Percentiles rank a stretch among this genome's conserved stretches.
Evolutionary conservation across 2,888 invertebrate genomes (phyloP).

Genomic region (Bombylius discolor): DNA sequence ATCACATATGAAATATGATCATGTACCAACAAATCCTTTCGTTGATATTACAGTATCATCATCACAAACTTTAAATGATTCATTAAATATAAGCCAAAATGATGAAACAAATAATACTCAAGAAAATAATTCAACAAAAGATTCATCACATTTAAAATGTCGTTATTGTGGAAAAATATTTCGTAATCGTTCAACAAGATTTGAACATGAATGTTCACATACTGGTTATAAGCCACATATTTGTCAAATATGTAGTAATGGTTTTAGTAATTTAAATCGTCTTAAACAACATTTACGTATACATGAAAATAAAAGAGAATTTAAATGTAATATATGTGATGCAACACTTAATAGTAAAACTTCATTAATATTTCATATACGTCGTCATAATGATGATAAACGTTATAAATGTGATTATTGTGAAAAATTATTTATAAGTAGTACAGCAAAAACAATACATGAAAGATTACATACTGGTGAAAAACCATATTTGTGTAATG

Average conservation of each 20-base stretch:
- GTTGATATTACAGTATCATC: no score
- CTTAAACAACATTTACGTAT: slow-evolving; percentile 28
- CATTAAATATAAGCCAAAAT: no score
- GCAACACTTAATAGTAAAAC: slow-evolving; percentile 28
- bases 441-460: no score
- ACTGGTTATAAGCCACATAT: slow-evolving; percentile 18
- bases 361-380: slow-evolving; percentile 26
- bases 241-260: slow-evolving; percentile 23
- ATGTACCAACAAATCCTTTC: no score
- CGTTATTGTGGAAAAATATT: neutral
- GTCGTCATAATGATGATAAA: slow-evolving; percentile 5
- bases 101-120: no score
- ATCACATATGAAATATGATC: no score
- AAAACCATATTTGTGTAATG: slow-evolving; percentile 5
- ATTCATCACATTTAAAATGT: neutral
- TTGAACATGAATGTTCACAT: neutral
- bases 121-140: no score
- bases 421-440: no score
- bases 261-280: slow-evolving; percentile 27
- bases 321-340: slow-evolving; percentile 23
- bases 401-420: no score
- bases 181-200: neutral
- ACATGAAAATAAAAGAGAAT: slow-evolving; percentile 27
- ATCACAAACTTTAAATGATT: no score
- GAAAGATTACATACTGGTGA: no score